Conservation (phyloP, 1,140 invertebrate genomes). For the Drosophila melanica region DNA sequence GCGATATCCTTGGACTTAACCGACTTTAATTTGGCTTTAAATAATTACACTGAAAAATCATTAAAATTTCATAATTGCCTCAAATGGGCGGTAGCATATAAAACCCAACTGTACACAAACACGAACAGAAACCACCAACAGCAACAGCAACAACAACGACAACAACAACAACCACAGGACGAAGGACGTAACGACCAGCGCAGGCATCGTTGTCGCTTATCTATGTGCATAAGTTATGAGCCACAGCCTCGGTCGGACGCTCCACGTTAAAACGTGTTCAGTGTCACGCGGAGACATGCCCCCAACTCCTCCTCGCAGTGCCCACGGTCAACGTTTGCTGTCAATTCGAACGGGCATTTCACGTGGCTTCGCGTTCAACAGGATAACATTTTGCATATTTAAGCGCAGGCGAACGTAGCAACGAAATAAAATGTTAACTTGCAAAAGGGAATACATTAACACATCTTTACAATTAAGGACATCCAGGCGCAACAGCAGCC, state of each 20-base stretch:
- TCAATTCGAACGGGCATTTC: conserved; percentile 41
- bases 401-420: conserved; percentile 40
- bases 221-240: conserved; percentile 82
- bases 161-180: conserved; percentile 22
- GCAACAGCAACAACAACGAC: conserved; percentile 15
- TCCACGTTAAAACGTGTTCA: conserved; percentile 74
- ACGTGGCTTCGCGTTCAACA: conserved; percentile 30
- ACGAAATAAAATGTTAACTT: conserved; percentile 76
- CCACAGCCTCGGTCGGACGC: conserved; percentile 33
- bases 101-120: conserved; percentile 10
- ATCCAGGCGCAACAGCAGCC: conserved; percentile 26
- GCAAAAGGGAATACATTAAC: conserved; percentile 80
- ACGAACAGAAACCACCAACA: conserved; percentile 40
- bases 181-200: conserved; percentile 10
- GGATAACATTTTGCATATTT: conserved; percentile 58
- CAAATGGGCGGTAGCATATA: conserved; percentile 62
- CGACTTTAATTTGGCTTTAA: conserved; percentile 52
- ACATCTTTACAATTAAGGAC: conserved; percentile 79
- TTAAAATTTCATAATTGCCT: conserved; percentile 78
- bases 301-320: neutral
- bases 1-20: neutral
- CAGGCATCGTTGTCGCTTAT: conserved; percentile 63
- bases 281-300: conserved; percentile 61
- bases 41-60: conserved; percentile 61
- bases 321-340: conserved; percentile 25